Base-by-base conservation (phyloP, 2,888 invertebrate genomes). In the Lacanobia oleracea region DNA sequence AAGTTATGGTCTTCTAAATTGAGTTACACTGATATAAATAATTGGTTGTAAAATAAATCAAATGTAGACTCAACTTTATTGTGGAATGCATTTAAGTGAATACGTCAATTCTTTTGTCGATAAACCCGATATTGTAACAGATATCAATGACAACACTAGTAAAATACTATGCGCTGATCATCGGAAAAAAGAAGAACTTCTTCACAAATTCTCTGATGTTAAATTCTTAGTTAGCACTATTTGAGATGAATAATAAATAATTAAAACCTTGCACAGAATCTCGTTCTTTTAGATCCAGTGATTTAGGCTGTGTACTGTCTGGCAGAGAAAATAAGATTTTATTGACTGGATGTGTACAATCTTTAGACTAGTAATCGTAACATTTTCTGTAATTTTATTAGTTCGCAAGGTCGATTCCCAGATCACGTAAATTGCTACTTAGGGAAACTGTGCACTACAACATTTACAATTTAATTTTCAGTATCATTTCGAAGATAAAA, bases 31-130 rank as follows among this genome's bases (percentile, higher is more conserved):
- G 18, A 65, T 65, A 75, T 0, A 40, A n/a, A 18, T 53, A 64
- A 75, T 75, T 65, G 23, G 18, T 14, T 76, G 45, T 57, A 3
- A 40, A 51, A 67, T 62, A 57, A 48, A 76, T 67, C 12, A 53
- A 62, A 40, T 50, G 4, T 0, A 45, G 23, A 45, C 56, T 56
- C 14, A n/a, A 21, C 0, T 54, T 37, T 18, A 53, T 40, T 48
- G 27, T 40, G 23, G 18, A 16, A 66, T n/a, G 27, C 27, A 16
- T 7, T 48, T 67, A 2, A 51, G 21, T 61, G 7, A 51, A 66
- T 43, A 16, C 33, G n/a, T 27, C 2, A 59, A 21, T 45, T 74
- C 1, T 50, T n/a, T 23, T 27, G 1, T 16, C 16, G n/a, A 54
- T 60, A 60, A 60, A 63, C 40, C 14, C 8, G 18, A 14, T 14